Percentiles rank a stretch among this genome's conserved stretches.
phyloP scores from a whole-genome alignment of 2,888 invertebrate species.

The Ectemnius lituratus region DNA sequence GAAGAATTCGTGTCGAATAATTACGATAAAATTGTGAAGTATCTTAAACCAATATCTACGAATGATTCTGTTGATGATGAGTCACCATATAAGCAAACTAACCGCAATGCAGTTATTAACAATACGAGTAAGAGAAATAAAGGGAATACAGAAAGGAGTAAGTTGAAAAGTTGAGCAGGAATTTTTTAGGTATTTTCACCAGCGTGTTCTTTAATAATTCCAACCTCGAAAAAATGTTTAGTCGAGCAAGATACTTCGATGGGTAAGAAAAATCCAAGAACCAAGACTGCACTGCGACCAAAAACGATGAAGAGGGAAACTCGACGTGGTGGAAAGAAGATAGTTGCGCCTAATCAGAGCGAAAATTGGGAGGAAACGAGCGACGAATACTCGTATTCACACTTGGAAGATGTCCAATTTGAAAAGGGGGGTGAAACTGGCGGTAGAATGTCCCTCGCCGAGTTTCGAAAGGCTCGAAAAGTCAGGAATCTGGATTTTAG shows the following conservation, averaged over 20 bases:
- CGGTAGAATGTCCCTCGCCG: background rate
- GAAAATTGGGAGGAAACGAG: background rate
- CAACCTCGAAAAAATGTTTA: too few relatives aligned
- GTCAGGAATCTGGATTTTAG: background rate
- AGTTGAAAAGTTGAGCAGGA: too few relatives aligned
- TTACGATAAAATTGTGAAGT: constrained; percentile 3
- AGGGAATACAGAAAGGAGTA: background rate
- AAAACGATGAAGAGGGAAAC: background rate
- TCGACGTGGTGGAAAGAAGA: background rate
- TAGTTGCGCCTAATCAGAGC: too few relatives aligned
- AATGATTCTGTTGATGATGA: background rate
- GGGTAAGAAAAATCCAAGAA: too few relatives aligned
- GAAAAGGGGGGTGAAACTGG: background rate
- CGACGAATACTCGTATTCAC: background rate
- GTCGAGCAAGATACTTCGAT: too few relatives aligned
- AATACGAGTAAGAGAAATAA: background rate
- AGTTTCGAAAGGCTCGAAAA: constrained; percentile 8
- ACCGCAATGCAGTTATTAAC: background rate
- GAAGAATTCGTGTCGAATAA: constrained; percentile 18
- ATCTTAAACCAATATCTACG: background rate
- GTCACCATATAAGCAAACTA: background rate
- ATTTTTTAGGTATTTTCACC: too few relatives aligned
- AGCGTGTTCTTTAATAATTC: too few relatives aligned
- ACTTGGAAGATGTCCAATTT: background rate
- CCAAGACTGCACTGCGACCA: too few relatives aligned